phyloP scores from a whole-genome alignment of 2,888 invertebrate genomes.

The Agrochola circellaris region DNA sequence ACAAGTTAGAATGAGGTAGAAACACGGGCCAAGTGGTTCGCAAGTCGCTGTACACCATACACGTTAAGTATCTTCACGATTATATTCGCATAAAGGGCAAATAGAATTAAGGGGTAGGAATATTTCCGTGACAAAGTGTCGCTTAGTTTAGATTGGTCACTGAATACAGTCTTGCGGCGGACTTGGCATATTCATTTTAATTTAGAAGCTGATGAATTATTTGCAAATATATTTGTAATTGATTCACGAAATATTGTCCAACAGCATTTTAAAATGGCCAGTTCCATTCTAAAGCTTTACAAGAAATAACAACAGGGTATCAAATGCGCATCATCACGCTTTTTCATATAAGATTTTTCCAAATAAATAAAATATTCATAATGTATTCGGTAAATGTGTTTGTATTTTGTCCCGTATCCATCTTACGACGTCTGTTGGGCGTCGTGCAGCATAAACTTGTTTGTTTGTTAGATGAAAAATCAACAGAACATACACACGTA shows the following conservation, averaged over 20 bases:
- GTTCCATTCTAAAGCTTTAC: background rate
- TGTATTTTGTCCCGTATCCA: constrained; percentile 62
- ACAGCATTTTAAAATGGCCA: background rate
- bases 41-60: constrained; percentile 66
- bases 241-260: background rate
- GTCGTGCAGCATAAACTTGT: constrained; percentile 70
- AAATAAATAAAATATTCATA: constrained; percentile 56
- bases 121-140: constrained; percentile 10
- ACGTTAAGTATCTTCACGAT: constrained; percentile 59
- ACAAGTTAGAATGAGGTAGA: constrained; percentile 84
- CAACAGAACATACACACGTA: constrained; percentile 63
- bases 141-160: background rate
- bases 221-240: background rate
- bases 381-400: constrained; percentile 57
- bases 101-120: constrained; percentile 23
- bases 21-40: constrained; percentile 74
- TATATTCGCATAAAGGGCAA: constrained; percentile 46
- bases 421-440: constrained; percentile 63
- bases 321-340: constrained; percentile 27
- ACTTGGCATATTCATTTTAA: background rate
- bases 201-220: background rate
- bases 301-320: constrained; percentile 2
- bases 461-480: constrained; percentile 72
- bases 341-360: background rate
- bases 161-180: constrained; percentile 2